Base-by-base conservation (phyloP, 2,113 vertebrate species). In the Etia nguti region DNA sequence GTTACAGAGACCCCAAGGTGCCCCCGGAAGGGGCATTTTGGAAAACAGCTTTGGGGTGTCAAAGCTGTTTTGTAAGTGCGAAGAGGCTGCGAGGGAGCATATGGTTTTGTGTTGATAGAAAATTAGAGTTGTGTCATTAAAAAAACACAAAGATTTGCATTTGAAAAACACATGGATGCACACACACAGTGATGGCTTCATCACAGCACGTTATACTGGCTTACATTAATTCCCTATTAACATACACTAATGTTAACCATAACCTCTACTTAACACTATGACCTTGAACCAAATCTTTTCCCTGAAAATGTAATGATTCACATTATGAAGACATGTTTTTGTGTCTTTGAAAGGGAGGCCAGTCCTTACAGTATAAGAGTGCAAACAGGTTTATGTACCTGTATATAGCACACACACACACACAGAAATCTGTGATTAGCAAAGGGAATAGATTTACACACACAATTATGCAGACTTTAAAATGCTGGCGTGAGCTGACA, bases 401-500 rank as follows among this genome's bases (percentile, higher is more conserved):
- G 16, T 6, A 18, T 15, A 50, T 4, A 46, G 13, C 16, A 46
- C 24, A 13, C 22, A 8, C 38, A 4, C 10, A 11, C 11, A 54
- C 20, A 6, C 12, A 75, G 46, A 4, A 8, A 46, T 6, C 55
- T 13, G 50, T 20, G n/a, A 85, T 88, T 48, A 75, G 2, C 24
- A 11, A 62, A 26, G 6, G 55, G 50, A 59, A 50, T 70, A 15
- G 18, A 81, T 81, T 83, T 80, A 55, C 65, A 59, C 57, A 57
- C 10, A 13, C 20, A 79, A 70, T 81, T 62, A 73, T 56, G 38
- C 31, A 55, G 54, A 77, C 31, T 29, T 62, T 80, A 34, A 89
- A 89, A 80, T 24, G 55, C 31, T 85, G 41, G 50, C 86, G 41
- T 52, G 62, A 90, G 65, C 79, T 70, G 86, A 92, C 50, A 82